Conservation (phyloP, 2,888 invertebrate genomes). For the Labia minor region DNA sequence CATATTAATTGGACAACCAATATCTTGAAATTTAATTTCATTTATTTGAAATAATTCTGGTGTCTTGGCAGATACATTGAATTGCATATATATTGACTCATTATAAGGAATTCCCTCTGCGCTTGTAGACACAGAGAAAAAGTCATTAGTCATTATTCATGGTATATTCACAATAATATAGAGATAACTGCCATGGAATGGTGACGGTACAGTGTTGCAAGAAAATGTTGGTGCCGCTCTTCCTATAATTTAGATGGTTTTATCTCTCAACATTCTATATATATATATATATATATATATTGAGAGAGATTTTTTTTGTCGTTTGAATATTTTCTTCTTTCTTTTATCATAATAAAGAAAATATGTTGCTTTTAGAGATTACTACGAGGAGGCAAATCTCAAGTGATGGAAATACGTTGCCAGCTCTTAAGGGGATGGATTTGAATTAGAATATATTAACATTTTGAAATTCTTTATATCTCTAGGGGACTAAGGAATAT, state of each 20-base stretch:
- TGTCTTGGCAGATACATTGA: neutral
- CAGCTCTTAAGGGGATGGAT: slow-evolving; percentile 1
- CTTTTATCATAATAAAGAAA: neutral
- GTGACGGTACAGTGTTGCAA: neutral
- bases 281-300: neutral
- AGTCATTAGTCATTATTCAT: slow-evolving; percentile 13
- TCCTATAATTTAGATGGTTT: slow-evolving; percentile 13
- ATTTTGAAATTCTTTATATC: neutral
- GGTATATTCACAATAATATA: slow-evolving; percentile 4
- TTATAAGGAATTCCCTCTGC: slow-evolving; percentile 3
- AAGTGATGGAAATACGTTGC: neutral
- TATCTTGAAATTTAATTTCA: neutral
- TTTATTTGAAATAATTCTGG: slow-evolving; percentile 1
- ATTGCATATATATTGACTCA: slow-evolving; percentile 7
- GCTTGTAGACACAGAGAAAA: neutral
- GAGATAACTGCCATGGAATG: neutral
- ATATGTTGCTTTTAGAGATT: slow-evolving; percentile 8
- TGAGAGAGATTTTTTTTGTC: neutral
- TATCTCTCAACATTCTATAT: neutral
- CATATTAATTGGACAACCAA: too few species aligned
- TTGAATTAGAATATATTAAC: slow-evolving; percentile 5
- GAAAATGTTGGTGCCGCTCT: neutral
- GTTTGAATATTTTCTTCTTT: neutral
- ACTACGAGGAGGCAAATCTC: neutral
- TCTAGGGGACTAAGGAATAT: too few species aligned